A percentile compares a stretch with the other conserved stretches of the same genome.
These are phyloP conservation scores for Lates japonicus DNA, from an alignment of 2,797 vertebrate species.

Conservation along the genomic window DNA sequence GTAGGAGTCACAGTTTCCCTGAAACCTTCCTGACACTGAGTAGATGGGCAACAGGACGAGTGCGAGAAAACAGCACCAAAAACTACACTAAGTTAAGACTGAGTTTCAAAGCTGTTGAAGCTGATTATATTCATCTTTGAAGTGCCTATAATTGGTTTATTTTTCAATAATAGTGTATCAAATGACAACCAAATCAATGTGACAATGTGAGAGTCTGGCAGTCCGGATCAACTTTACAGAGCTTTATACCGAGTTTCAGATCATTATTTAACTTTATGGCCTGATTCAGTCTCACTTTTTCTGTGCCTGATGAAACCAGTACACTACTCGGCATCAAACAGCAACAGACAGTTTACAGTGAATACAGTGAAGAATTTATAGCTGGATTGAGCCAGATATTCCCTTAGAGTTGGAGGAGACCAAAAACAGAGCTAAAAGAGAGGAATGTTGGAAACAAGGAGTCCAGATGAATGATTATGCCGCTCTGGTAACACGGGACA, in stretches of 20 bases:
- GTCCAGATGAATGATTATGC: not conserved
- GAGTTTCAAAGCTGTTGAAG: not conserved
- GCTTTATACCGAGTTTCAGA: too few relatives aligned
- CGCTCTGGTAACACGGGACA: not conserved
- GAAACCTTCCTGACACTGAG: constrained; percentile 13
- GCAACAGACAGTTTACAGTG: not conserved
- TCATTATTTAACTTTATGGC: too few relatives aligned
- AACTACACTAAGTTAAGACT: not conserved
- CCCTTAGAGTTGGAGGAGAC: not conserved
- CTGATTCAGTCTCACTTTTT: not conserved
- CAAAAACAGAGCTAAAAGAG: not conserved
- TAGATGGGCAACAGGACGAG: not conserved
- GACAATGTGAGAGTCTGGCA: too few relatives aligned
- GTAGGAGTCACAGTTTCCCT: not conserved
- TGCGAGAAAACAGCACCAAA: not conserved
- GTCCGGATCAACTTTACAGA: too few relatives aligned
- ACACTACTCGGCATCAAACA: not conserved
- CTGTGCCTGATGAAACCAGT: not conserved
- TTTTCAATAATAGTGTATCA: too few relatives aligned
- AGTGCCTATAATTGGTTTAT: too few relatives aligned
- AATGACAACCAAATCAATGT: too few relatives aligned
- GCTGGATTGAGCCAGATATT: not conserved
- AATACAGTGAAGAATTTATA: not conserved
- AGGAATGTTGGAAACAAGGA: not conserved
- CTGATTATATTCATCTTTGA: too few relatives aligned